Evolutionary conservation across 1,140 invertebrate genomes (phyloP).

Genomic region (Halesus radiatus): DNA sequence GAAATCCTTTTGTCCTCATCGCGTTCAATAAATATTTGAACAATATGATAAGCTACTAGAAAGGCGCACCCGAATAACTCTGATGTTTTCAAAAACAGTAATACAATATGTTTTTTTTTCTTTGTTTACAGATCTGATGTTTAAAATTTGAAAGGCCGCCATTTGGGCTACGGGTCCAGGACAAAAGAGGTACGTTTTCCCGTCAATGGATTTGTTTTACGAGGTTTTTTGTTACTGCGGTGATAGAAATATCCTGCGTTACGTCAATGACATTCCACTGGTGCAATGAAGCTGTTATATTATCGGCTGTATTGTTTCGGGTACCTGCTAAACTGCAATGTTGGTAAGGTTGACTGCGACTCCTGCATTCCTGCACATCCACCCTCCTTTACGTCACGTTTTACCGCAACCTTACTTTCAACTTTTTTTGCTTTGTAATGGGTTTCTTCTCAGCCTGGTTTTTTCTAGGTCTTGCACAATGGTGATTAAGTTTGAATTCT

Average conservation of each 20-base stretch:
- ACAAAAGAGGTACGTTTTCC: slow-evolving; percentile 28
- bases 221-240: background rate
- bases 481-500: too few species aligned
- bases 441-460: too few species aligned
- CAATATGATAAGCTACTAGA: background rate
- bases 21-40: background rate
- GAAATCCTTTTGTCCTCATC: too few species aligned
- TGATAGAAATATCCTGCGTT: background rate
- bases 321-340: too few species aligned
- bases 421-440: too few species aligned
- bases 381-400: too few species aligned
- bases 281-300: slow-evolving; percentile 2
- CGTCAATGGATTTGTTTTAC: slow-evolving; percentile 1
- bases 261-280: slow-evolving; percentile 8
- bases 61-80: background rate
- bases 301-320: too few species aligned
- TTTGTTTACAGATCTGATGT: slow-evolving; percentile 36
- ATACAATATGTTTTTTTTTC: slow-evolving; percentile 26
- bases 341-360: too few species aligned
- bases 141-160: slow-evolving; percentile 19
- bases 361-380: too few species aligned
- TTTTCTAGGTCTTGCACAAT: too few species aligned
- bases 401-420: too few species aligned
- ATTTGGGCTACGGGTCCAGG: slow-evolving; percentile 26
- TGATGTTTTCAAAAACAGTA: background rate